Evolutionary conservation across 1,140 invertebrate species (phyloP), one percentile per base, ranked within the genome.

Genomic region (Drosophila novamexicana): DNA sequence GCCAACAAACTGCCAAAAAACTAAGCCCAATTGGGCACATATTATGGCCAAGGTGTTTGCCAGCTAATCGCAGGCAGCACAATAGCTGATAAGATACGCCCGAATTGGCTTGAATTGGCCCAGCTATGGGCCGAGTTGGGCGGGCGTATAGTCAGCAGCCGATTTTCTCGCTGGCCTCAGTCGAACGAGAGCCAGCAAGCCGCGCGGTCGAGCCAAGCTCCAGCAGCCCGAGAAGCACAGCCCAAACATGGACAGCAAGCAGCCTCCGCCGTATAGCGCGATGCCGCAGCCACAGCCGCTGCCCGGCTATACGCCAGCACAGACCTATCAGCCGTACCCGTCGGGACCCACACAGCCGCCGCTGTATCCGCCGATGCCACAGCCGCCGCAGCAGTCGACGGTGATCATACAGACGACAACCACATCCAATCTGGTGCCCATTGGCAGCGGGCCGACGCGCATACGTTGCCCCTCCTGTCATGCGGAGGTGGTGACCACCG

Each of bases 381-480:
- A 75, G 50, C 77, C 71, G 16, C 75, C 54, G 6, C 85, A 80
- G 39, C 53, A 52, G 12, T 73, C 88, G 4, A 90, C 91, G 3
- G 91, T 94, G 94, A 49, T 90, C 92, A 70, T 95, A 93, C 78
- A 93, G 92, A 91, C 90, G 42, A 91, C 90, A 32, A 89, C 86
- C 45, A 75, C 75, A 34, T 77, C 84, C 2, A 81, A 82, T 32
- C 14, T 90, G 42, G 71, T 86, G 34, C 81, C 81, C 14, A 81
- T 94, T 56, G 94, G 94, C 34, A 92, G 93, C 0, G 90, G 93
- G 1, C 82, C 94, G 3, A 91, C 93, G 39, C 67, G 75, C 8
- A 75, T 94, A 45, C 91, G 72, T 0, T 95, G 95, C 73, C 95
- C 95, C 2, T 90, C 93, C 34, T 95, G 95, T 64, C 93, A 93